Conservation (phyloP, 2,113 vertebrate species). For the Hippolais icterina region DNA sequence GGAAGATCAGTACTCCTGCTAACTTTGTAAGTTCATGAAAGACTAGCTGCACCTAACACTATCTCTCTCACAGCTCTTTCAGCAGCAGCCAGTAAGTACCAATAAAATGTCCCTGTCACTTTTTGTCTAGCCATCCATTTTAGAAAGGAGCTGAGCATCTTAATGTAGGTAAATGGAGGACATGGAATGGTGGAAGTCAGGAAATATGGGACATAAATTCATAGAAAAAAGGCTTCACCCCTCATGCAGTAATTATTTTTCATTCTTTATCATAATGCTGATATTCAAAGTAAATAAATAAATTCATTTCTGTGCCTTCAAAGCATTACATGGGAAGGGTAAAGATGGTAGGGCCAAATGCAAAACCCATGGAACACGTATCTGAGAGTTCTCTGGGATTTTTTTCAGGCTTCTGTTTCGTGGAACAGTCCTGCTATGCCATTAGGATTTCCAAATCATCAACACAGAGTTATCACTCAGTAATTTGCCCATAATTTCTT, state of each 20-base stretch:
- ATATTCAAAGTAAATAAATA: background rate
- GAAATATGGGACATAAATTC: background rate
- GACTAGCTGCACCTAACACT: background rate
- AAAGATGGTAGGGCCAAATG: background rate
- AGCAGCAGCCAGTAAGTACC: background rate
- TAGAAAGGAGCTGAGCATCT: background rate
- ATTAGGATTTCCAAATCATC: background rate
- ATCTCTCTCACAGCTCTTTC: background rate
- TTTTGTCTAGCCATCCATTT: background rate
- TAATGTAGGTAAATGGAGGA: background rate
- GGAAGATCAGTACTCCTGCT: background rate
- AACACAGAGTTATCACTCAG: background rate
- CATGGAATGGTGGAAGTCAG: background rate
- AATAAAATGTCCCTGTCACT: background rate
- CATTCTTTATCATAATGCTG: background rate
- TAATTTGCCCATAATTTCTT: background rate
- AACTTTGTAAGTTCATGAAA: background rate
- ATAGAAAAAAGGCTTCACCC: background rate
- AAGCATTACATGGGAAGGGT: background rate
- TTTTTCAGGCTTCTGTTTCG: background rate
- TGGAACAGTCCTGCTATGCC: background rate
- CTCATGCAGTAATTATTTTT: background rate
- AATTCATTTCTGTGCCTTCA: background rate
- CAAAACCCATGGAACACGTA: background rate
- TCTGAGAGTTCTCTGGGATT: fast-evolving